Base-by-base conservation (phyloP, 2,888 invertebrate genomes). In the Pseudococcus viburni region DNA sequence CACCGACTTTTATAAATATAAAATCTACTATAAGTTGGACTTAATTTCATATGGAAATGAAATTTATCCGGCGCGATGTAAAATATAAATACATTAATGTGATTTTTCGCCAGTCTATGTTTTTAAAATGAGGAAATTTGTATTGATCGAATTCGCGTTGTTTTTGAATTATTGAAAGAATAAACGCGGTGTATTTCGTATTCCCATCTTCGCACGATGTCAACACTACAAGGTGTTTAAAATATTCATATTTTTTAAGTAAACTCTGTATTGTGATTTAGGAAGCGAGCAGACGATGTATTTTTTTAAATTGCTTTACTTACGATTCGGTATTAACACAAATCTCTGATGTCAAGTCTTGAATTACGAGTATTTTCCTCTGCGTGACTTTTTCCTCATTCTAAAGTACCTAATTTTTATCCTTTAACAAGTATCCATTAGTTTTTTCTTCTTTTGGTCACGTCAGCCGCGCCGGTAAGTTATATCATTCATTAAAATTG, bases 341-440 rank as follows among this genome's bases (percentile, higher is more conserved):
- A 59, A 59, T 59, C 59, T 59, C 19, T 6, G 59, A 59, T 59
- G 59, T 59, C 59, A 59, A 59, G 59, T 19, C 59, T 59, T 59
- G 59, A 59, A 59, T 59, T 59, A 59, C 59, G 59, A 59, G 59
- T 59, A 19, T 59, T 59, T 19, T 59, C 59, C 26, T 33, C 59
- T 59, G 59, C 59, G 59, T 59, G 59, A 59, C 59, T 59, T 59
- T 59, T 59, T 59, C 59, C n/a, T 59, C 19, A 19, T 19, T 59
- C 59, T 19, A 59, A 59, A 59, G 59, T 59, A 59, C 59, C 59
- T 59, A 59, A 59, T 59, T 59, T 59, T 59, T 59, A 59, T 59
- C 59, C 59, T 59, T 59, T 59, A 59, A 59, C 59, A 59, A 59
- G 59, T 59, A 59, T 59, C 59, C 59, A 59, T 59, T 59, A 59